Conservation (phyloP, 2,113 vertebrate species). For the Syrmaticus mikado region DNA sequence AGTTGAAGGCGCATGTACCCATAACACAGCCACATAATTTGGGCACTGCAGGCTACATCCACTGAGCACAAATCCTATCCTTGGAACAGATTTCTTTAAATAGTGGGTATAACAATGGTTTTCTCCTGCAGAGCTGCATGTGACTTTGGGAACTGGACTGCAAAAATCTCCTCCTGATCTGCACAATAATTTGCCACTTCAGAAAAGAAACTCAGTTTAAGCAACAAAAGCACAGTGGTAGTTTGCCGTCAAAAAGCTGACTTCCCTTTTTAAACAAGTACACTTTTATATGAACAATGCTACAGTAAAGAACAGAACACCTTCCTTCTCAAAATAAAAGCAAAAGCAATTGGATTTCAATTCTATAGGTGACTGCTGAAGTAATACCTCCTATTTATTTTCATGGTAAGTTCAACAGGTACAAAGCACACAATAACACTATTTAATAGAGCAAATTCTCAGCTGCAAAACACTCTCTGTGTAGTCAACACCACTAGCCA, state of each 20-base stretch:
- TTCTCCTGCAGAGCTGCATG: background rate
- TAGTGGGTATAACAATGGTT: fast-evolving
- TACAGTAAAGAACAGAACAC: background rate
- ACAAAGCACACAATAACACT: no score
- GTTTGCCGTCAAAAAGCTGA: fast-evolving
- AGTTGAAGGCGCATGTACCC: background rate
- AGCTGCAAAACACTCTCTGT: no score
- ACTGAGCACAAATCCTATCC: fast-evolving
- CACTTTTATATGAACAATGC: fast-evolving
- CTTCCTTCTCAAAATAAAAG: background rate
- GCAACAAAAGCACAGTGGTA: background rate
- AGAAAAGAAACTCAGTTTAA: background rate
- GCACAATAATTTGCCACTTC: background rate
- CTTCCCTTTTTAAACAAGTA: background rate
- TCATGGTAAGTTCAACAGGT: no score
- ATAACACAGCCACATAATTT: slow-evolving; percentile 28
- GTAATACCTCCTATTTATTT: no score
- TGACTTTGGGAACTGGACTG: background rate
- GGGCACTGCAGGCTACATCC: background rate
- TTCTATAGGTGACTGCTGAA: background rate
- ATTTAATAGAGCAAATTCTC: no score
- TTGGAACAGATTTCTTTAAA: background rate
- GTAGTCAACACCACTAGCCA: no score
- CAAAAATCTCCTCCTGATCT: background rate
- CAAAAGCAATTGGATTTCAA: background rate